Percentiles rank a stretch among this genome's conserved stretches.
These are phyloP conservation scores for Champsocephalus esox DNA, from an alignment of 2,797 vertebrate genomes.

Conservation along the genomic window DNA sequence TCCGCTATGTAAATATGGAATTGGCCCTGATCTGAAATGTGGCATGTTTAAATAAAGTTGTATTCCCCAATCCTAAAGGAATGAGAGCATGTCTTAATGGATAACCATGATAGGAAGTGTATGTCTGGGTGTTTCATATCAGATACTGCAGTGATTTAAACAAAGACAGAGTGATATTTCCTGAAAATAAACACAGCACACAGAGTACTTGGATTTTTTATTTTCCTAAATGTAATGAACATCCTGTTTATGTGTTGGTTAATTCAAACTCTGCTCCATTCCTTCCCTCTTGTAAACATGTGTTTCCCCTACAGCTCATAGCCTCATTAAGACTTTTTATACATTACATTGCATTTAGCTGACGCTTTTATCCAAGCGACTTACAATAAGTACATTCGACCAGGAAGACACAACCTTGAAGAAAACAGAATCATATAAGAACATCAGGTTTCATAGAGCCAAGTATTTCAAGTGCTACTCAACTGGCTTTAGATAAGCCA, in stretches of 20 bases:
- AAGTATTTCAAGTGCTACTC: too few relatives aligned
- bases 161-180: not conserved
- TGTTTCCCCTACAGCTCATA: slow-evolving; percentile 18
- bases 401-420: too few relatives aligned
- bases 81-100: slow-evolving; percentile 13
- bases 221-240: slow-evolving; percentile 13
- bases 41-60: slow-evolving; percentile 21
- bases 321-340: slow-evolving; percentile 43
- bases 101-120: not conserved
- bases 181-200: not conserved
- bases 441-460: too few relatives aligned
- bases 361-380: too few relatives aligned
- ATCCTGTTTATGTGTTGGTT: slow-evolving; percentile 54
- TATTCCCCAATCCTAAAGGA: slow-evolving; percentile 3
- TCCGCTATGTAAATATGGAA: slow-evolving; percentile 31
- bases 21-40: slow-evolving; percentile 8
- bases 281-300: slow-evolving; percentile 43
- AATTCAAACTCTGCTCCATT: slow-evolving; percentile 10
- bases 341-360: not conserved
- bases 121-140: not conserved
- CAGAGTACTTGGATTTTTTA: slow-evolving; percentile 1
- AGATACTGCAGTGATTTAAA: not conserved
- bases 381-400: too few relatives aligned
- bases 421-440: too few relatives aligned
- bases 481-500: too few relatives aligned